Evolutionary conservation across 2,888 invertebrate genomes (phyloP), one percentile per base, ranked within the genome.

Genomic region (Synanthedon formicaeformis): DNA sequence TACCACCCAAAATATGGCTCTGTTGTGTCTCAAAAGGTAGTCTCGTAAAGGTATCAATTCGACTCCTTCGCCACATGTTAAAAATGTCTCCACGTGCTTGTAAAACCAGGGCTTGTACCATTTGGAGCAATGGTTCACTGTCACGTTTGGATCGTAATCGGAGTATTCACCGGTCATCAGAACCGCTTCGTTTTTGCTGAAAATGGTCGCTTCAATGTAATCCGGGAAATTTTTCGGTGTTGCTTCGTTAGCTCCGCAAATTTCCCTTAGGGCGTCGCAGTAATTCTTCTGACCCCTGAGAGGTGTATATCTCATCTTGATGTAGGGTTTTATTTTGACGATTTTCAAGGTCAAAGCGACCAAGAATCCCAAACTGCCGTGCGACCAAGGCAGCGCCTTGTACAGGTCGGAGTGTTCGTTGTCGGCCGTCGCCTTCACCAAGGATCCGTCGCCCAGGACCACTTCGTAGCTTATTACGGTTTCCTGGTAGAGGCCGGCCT

Each of bases 91-190:
- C 0, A 90, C 90, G 59, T 92, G 90, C 60, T 91, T 92, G 61
- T 92, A 92, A 68, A 92, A 92, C 92, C 92, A 92, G 0, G 92
- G 92, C 61, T 92, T 92, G 70, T 91, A 91, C 92, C 92, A 92
- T 23, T 73, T 79, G 0, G 90, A 88, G 51, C 91, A 84, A 55
- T 86, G 70, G 58, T 92, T 92, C 0, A 90, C 75, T 0, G 79
- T 63, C n/a, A 89, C 61, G 0, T 69, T 75, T 0, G 80, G 70
- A 52, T 91, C 89, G 50, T 88, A 88, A 62, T 92, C 90, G 0
- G 90, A 85, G 63, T 91, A 92, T 55, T 91, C 89, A 0, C 92
- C 92, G 0, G 87, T 80, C 91, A 92, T 92, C 10, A 92, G 76
- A 0, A 92, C 92, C 1, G 92, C 92, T 53, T 90, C 84, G 50